phyloP scores from a whole-genome alignment of 2,113 vertebrate species.

The Sterrhoptilus dennistouni region DNA sequence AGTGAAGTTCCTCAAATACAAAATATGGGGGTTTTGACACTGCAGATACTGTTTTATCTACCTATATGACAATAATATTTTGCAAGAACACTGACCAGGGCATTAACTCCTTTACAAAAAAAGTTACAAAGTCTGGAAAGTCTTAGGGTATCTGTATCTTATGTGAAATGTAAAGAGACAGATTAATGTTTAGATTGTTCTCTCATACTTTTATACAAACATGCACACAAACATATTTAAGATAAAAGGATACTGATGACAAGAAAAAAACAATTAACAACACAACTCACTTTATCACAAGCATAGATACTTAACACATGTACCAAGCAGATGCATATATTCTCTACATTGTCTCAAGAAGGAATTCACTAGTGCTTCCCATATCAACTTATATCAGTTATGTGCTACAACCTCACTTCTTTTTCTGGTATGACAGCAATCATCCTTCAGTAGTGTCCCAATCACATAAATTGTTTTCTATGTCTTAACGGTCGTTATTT shows the following conservation, averaged over 20 bases:
- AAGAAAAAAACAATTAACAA: not conserved
- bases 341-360: not conserved
- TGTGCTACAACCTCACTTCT: not conserved
- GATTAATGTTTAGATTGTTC: not conserved
- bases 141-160: not conserved
- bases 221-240: not conserved
- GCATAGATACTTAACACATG: not conserved
- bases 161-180: not conserved
- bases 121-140: not conserved
- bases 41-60: not conserved
- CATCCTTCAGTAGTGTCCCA: not conserved
- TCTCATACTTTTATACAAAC: not conserved
- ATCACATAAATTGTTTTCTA: not conserved
- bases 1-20: not conserved
- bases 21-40: not conserved
- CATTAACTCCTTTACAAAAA: not conserved
- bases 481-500: not conserved
- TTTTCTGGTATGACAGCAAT: not conserved
- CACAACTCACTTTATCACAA: not conserved
- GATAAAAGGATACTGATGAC: not conserved
- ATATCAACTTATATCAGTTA: not conserved
- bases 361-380: not conserved
- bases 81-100: not conserved
- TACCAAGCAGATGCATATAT: not conserved
- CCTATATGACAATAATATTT: not conserved